A percentile compares a stretch with the other conserved stretches of the same genome.
Conservation (phyloP, 64 coral and sea anemone species). For the Dendrophyllia cribrosa region DNA sequence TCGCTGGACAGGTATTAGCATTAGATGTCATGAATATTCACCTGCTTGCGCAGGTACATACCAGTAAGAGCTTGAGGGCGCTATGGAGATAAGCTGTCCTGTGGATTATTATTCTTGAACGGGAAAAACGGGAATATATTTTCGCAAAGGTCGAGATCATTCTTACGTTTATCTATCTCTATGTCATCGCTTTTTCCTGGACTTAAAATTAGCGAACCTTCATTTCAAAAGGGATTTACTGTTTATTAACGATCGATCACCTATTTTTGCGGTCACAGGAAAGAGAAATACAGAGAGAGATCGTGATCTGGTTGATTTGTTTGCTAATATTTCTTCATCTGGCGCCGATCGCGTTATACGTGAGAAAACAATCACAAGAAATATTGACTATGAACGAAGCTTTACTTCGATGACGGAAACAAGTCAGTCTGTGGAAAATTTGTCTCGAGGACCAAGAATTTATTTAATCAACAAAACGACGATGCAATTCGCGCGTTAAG, state of each 20-base stretch:
- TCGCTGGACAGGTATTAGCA: background rate
- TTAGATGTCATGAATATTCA: slow-evolving; percentile 42
- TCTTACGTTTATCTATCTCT: background rate
- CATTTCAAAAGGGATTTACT: background rate
- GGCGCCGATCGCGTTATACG: background rate
- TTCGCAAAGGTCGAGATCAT: background rate
- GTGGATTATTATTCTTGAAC: background rate
- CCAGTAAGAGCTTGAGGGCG: slow-evolving; percentile 35
- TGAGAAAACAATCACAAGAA: background rate
- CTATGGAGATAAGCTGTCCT: slow-evolving; percentile 36
- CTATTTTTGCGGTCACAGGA: background rate
- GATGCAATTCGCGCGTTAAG: background rate
- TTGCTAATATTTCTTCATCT: background rate
- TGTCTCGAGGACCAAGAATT: background rate
- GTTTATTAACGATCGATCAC: background rate
- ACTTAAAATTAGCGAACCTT: background rate
- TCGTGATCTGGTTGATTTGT: background rate
- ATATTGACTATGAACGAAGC: background rate
- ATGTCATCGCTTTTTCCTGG: background rate
- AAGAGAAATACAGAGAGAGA: background rate
- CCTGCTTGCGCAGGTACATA: slow-evolving; percentile 11
- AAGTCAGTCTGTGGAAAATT: background rate
- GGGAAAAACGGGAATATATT: background rate
- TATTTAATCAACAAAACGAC: background rate
- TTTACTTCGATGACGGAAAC: background rate